A percentile compares a stretch with the other conserved stretches of the same genome.
Conservation (phyloP, 1,140 invertebrate genomes). For the Drosophila sechellia region DNA sequence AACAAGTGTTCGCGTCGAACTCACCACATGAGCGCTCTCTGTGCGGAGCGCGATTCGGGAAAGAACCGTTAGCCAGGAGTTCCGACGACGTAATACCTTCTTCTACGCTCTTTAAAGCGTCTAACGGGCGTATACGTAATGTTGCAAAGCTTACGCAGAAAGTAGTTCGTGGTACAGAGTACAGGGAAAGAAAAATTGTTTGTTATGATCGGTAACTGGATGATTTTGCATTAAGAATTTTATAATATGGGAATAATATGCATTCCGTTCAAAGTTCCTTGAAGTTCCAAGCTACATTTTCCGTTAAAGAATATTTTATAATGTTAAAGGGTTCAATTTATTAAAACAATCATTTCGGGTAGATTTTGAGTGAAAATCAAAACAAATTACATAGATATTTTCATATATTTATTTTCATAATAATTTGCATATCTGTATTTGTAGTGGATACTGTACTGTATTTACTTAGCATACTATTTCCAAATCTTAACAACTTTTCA, state of each 20-base stretch:
- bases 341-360: too few species aligned
- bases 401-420: neutral
- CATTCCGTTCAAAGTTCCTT: too few species aligned
- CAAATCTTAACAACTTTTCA: neutral
- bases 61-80: conserved; percentile 11
- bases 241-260: too few species aligned
- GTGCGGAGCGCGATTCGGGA: conserved; percentile 7
- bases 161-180: neutral
- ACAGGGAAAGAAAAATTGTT: too few species aligned
- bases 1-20: conserved; percentile 68
- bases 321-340: too few species aligned
- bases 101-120: neutral
- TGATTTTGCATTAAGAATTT: too few species aligned
- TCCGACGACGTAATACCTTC: conserved; percentile 27
- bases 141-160: neutral
- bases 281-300: too few species aligned
- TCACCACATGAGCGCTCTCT: conserved; percentile 45
- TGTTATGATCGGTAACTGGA: too few species aligned
- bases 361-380: neutral
- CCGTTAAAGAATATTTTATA: too few species aligned
- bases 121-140: conserved; percentile 16
- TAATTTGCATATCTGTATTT: neutral
- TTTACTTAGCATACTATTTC: neutral
- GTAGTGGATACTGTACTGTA: too few species aligned
- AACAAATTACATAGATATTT: too few species aligned